These are phyloP conservation scores for Phacellophora camtschatica DNA, from an alignment of 30 jellyfish, hydroid and myxozoan species.

Conservation along the genomic window DNA sequence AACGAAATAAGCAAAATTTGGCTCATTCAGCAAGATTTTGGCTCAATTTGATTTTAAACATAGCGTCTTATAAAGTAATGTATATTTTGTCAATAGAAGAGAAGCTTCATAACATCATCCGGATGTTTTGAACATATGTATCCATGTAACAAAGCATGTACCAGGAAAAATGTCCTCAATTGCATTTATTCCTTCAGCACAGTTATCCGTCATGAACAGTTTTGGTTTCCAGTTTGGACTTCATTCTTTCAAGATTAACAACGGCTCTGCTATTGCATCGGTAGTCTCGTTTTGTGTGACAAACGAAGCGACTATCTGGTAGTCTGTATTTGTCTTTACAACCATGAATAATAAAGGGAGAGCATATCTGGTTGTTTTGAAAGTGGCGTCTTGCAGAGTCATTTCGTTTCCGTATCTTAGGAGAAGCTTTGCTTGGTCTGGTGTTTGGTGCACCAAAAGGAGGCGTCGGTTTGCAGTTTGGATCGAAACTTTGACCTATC, in stretches of 20 bases:
- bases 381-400: slow-evolving; percentile 62
- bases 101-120: no score
- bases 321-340: slow-evolving; percentile 87
- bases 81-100: background rate
- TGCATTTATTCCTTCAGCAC: slow-evolving; percentile 60
- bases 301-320: slow-evolving; percentile 75
- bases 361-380: slow-evolving; percentile 54
- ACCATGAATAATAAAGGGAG: slow-evolving; percentile 67
- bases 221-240: slow-evolving; percentile 66
- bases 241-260: slow-evolving; percentile 54
- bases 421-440: slow-evolving; percentile 61
- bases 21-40: background rate
- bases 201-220: slow-evolving; percentile 36
- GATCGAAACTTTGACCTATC: no score
- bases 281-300: slow-evolving; percentile 46
- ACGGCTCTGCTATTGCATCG: slow-evolving; percentile 62
- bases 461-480: slow-evolving; percentile 34
- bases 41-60: background rate
- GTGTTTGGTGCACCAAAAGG: slow-evolving; percentile 66
- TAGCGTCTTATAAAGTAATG: background rate
- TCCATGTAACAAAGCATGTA: no score
- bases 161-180: slow-evolving; percentile 55
- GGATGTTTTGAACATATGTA: no score
- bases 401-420: slow-evolving; percentile 56
- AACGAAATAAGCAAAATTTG: background rate